A percentile compares a stretch with the other conserved stretches of the same genome.
These are phyloP conservation scores for Centropus unirufus DNA, from an alignment of 2,113 vertebrate genomes.

Conservation along the genomic window DNA sequence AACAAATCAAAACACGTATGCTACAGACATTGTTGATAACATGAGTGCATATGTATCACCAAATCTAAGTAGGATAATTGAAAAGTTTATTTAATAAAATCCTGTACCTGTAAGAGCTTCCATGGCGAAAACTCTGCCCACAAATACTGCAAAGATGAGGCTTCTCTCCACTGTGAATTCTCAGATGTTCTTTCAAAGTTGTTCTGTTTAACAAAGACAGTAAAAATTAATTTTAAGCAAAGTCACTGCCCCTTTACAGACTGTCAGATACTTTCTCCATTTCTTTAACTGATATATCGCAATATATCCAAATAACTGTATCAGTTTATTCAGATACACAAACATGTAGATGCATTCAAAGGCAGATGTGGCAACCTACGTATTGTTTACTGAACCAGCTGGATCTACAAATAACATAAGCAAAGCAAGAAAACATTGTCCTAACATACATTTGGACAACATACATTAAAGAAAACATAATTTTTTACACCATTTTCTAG, in stretches of 20 bases:
- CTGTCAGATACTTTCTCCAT: neutral
- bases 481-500: neutral
- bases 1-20: neutral
- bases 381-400: neutral
- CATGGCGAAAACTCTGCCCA: constrained; percentile 96
- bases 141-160: constrained; percentile 98
- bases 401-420: neutral
- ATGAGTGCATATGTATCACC: neutral
- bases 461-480: neutral
- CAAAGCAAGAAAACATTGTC: neutral
- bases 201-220: constrained; percentile 79
- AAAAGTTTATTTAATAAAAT: neutral
- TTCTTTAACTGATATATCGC: neutral
- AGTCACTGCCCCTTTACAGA: neutral
- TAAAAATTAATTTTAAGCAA: neutral
- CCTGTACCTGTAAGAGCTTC: constrained; percentile 94
- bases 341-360: neutral
- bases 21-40: neutral
- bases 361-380: neutral
- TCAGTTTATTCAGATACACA: neutral
- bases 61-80: neutral
- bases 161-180: constrained; percentile 98
- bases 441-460: neutral
- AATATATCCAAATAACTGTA: neutral
- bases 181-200: constrained; percentile 92